These are phyloP conservation scores for Chlorodrepanis virens DNA, from an alignment of 2,113 vertebrate genomes.

Conservation along the genomic window DNA sequence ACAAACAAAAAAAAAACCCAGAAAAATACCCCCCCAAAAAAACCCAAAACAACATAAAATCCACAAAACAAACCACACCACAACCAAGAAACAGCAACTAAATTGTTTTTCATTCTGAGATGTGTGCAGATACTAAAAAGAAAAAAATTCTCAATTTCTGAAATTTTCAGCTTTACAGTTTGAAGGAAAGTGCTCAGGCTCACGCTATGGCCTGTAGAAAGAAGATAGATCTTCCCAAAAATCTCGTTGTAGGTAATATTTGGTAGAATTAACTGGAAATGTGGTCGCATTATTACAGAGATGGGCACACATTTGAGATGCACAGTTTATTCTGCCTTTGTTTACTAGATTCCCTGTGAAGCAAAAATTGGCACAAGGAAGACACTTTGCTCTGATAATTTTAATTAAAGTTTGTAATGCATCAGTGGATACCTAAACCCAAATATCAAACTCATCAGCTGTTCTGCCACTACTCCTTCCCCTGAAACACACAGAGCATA, in stretches of 20 bases:
- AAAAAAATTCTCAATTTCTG: neutral
- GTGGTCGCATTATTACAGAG: neutral
- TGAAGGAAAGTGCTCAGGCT: neutral
- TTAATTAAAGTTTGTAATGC: conserved; percentile 70
- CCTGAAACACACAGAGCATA: neutral
- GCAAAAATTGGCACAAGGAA: conserved; percentile 53
- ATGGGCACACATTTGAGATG: neutral
- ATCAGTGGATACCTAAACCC: conserved; percentile 21
- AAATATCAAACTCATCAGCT: conserved; percentile 1
- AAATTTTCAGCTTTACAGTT: neutral
- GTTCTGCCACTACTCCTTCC: neutral
- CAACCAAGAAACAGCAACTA: neutral
- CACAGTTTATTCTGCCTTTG: conserved; percentile 36
- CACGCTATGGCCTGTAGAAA: neutral
- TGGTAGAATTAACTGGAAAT: neutral
- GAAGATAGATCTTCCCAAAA: neutral
- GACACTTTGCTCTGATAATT: conserved; percentile 38
- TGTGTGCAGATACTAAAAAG: neutral
- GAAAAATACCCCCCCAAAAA: too few species aligned
- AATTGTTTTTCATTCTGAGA: neutral
- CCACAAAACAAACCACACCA: neutral
- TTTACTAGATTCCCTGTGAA: conserved; percentile 47
- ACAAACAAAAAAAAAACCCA: neutral
- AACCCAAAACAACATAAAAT: neutral
- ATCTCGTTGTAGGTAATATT: neutral